Evolutionary conservation across 1,140 invertebrate genomes (phyloP).

Genomic region (Pygmarrhopalites habei): DNA sequence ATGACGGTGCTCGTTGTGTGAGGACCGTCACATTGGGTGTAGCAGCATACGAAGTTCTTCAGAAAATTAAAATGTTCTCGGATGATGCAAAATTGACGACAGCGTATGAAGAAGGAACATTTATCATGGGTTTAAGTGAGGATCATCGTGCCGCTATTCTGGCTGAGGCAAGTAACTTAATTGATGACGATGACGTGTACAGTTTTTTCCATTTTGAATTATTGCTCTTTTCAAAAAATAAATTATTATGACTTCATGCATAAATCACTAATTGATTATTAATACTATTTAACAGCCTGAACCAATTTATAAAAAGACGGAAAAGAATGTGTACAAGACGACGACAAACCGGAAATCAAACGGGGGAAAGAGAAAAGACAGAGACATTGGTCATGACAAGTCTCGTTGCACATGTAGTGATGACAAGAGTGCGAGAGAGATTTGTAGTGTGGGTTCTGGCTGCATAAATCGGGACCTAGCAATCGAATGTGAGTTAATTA

Average conservation of each 20-base stretch:
- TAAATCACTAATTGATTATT: too few relatives aligned
- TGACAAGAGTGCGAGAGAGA: neutral
- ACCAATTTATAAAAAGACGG: slow-evolving; percentile 31
- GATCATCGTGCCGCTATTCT: slow-evolving; percentile 5
- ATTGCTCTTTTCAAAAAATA: too few relatives aligned
- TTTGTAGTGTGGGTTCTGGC: slow-evolving; percentile 16
- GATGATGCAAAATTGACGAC: slow-evolving; percentile 12
- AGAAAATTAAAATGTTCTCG: slow-evolving; percentile 22
- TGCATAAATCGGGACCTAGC: slow-evolving; percentile 29
- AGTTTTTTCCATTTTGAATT: too few relatives aligned
- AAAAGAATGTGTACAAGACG: slow-evolving; percentile 23
- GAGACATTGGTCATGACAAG: neutral
- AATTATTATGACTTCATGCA: too few relatives aligned
- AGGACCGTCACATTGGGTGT: slow-evolving; percentile 14
- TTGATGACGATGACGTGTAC: too few relatives aligned
- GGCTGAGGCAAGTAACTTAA: slow-evolving; percentile 16
- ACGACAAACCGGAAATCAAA: neutral
- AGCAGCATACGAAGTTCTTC: slow-evolving; percentile 15
- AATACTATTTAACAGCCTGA: slow-evolving; percentile 23
- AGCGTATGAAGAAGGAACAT: slow-evolving; percentile 30
- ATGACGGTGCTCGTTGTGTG: slow-evolving; percentile 15
- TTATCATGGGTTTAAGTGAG: slow-evolving; percentile 10
- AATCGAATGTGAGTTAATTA: neutral
- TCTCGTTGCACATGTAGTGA: slow-evolving; percentile 14
- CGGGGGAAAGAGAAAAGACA: neutral